Base-by-base conservation (phyloP, 2,113 vertebrate genomes). In the Girardinichthys multiradiatus region DNA sequence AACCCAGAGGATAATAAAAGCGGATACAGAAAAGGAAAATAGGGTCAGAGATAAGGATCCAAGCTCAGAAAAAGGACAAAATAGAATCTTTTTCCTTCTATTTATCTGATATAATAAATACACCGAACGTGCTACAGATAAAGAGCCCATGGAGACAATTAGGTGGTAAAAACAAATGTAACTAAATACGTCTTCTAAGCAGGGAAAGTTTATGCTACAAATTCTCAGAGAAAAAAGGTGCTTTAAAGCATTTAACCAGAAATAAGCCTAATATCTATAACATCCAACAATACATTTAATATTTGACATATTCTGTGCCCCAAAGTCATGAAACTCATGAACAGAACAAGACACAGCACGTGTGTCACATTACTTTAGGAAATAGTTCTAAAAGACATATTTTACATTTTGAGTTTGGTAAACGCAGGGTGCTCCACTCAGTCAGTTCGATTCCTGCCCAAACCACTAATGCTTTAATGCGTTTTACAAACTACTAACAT, bases 61-160 rank as follows among this genome's bases (percentile, higher is more conserved):
- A 86, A 82, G 79, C 57, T 64, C 63, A 37, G 70, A 28, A 57
- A 79, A 79, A 75, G 4, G 17, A 45, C 42, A 45, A 45, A 79
- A 70, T 51, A 57, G 24, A 11, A 12, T 17, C 37, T 74, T 83
- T 79, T 70, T 35, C 15, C 12, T 30, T 68, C 48, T 57, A 65
- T 84, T 87, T 92, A 92, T 93, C 88, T 87, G 90, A 91, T 91
- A 61, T 67, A 87, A 90, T 89, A 91, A 92, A 89, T 85, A 86
- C 79, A 81, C 77, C 84, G 84, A 81, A 80, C 72, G 88, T 70
- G 78, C 61, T 68, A 77, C 78, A 83, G 85, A 88, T 88, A 86
- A 81, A 77, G 14, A 8, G 76, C 68, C 72, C 81, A 73, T 84
- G 86, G 76, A 83, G 88, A 80, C 33, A 80, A 90, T 86, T 89